Conservation (phyloP, 2,888 invertebrate genomes). For the Dryocosmus kuriphilus region DNA sequence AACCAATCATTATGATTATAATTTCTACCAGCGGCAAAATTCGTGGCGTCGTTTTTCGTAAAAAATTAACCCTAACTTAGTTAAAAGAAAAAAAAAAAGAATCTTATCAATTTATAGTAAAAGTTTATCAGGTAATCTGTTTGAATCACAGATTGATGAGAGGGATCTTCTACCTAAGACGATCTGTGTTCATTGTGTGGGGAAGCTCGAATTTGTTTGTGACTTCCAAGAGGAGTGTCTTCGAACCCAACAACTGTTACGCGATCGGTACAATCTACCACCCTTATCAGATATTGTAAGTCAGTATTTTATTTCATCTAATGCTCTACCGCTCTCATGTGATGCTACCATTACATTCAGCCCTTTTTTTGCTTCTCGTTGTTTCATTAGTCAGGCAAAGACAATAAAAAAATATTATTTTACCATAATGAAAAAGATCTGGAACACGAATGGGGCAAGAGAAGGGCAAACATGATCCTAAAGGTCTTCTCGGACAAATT, state of each 20-base stretch:
- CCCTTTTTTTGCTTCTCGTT: conserved; percentile 21
- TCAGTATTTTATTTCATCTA: conserved; percentile 62
- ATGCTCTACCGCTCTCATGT: conserved; percentile 57
- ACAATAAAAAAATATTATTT: not conserved
- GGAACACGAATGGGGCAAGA: conserved; percentile 19
- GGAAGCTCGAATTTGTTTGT: conserved; percentile 77
- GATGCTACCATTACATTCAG: not conserved
- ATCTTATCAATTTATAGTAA: not conserved
- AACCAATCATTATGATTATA: not conserved
- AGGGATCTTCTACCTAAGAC: conserved; percentile 76
- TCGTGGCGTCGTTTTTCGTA: not conserved
- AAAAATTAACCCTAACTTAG: conserved; percentile 2
- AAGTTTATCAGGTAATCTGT: conserved; percentile 62
- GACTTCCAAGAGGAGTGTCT: conserved; percentile 77
- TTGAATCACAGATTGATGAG: conserved; percentile 76
- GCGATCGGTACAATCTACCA: conserved; percentile 74
- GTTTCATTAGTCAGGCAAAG: not conserved
- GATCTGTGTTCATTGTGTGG: conserved; percentile 77
- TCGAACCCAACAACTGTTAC: conserved; percentile 75
- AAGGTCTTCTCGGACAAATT: conserved; percentile 17
- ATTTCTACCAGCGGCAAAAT: not conserved
- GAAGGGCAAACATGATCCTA: conserved; percentile 17
- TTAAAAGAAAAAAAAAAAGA: conserved; percentile 5
- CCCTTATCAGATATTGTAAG: conserved; percentile 74
- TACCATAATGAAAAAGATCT: not conserved